These are phyloP conservation scores for Lanius ludovicianus DNA, from an alignment of 2,113 vertebrate species.

Conservation along the genomic window DNA sequence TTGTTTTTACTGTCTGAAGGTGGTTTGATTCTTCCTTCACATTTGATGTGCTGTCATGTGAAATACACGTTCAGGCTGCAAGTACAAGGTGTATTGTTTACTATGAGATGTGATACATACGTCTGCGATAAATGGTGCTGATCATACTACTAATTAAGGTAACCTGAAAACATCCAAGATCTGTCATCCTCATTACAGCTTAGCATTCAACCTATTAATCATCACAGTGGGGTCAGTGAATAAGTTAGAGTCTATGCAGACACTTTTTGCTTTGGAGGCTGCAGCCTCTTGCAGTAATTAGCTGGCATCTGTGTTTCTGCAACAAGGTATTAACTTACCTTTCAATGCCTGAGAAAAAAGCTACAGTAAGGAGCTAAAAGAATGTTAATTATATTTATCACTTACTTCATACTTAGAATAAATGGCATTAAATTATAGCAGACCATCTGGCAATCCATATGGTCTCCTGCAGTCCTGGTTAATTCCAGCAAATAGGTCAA, in stretches of 20 bases:
- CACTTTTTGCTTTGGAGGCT: conserved; percentile 56
- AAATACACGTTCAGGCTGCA: neutral
- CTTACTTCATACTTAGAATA: conserved; percentile 74
- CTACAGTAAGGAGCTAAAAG: conserved; percentile 61
- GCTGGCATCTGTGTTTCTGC: conserved; percentile 71
- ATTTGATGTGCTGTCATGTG: conserved; percentile 39
- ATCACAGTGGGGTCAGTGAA: conserved; percentile 60
- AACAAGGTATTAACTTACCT: conserved; percentile 72
- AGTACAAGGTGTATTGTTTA: conserved; percentile 51
- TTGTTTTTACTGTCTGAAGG: conserved; percentile 38
- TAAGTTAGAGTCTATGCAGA: conserved; percentile 57
- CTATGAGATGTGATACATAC: neutral
- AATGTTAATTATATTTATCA: conserved; percentile 77
- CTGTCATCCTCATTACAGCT: conserved; percentile 71
- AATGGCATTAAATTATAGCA: conserved; percentile 72
- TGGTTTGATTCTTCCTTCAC: conserved; percentile 18
- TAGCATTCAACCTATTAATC: conserved; percentile 75
- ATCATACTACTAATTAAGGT: conserved; percentile 65
- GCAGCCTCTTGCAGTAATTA: conserved; percentile 74
- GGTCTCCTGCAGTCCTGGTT: conserved; percentile 66
- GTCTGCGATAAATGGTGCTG: conserved; percentile 11
- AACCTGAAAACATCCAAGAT: conserved; percentile 67
- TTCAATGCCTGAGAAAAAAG: conserved; percentile 56
- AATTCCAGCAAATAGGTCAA: conserved; percentile 76
- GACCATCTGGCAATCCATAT: conserved; percentile 79